Evolutionary conservation across 2,113 vertebrate species (phyloP), one percentile per base, ranked within the genome.

Genomic region (Corvus moneduloides): DNA sequence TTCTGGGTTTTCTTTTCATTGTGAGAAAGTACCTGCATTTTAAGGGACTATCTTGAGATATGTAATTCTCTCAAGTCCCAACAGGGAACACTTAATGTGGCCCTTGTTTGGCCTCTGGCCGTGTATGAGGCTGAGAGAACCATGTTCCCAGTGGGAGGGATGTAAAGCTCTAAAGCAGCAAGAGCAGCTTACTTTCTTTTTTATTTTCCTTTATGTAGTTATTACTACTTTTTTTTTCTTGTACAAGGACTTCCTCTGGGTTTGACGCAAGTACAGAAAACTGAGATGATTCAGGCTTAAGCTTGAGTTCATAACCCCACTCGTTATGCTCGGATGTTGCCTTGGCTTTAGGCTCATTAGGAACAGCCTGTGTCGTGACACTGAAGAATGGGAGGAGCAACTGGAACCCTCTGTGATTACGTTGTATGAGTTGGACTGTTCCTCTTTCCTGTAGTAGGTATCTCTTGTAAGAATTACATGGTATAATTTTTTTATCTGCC

Each of bases 261-360:
- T 93, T 89, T 96, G 76, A 94, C 0, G 6, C 37, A 91, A 74
- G 39, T 73, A 35, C 16, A n/a, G 73, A 71, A 71, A 90, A 95
- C 91, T 55, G 51, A 84, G 76, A 83, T 92, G 69, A 87, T 90
- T 90, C 86, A 91, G 80, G 44, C 63, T 94, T 91, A 58, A 87
- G 83, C 33, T 48, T 64, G 85, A 90, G 75, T 95, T 95, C 74
- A 77, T 79, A 96, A 85, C 91, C 56, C 18, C 2, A 2, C 24
- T 92, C 21, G 5, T 89, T 85, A 77, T 77, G 27, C 39, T 67
- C 74, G 67, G 28, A 62, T 72, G 41, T 72, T 87, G 89, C 55
- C 30, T 89, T 89, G 77, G 88, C 54, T 91, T 89, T 64, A 83
- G 79, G 49, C 84, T 86, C 3, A 1, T 46, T 66, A 33, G 43